phyloP scores from a whole-genome alignment of 2,888 invertebrate genomes.

The Zygogramma bicolorata region DNA sequence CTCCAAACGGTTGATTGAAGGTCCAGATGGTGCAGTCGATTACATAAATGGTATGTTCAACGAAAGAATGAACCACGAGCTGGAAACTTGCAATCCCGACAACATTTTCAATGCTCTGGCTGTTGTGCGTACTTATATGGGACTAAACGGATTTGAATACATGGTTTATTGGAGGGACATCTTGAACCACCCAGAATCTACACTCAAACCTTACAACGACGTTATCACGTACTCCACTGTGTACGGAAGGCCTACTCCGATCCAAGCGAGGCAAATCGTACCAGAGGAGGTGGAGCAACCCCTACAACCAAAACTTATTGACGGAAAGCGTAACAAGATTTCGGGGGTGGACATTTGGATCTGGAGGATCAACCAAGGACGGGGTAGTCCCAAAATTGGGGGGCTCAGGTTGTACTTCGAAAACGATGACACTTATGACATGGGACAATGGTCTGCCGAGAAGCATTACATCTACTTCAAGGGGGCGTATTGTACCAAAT shows the following conservation, averaged over 20 bases:
- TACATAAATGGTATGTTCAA: background rate
- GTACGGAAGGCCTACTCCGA: constrained; percentile 7
- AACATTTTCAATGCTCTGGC: background rate
- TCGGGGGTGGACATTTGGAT: constrained; percentile 14
- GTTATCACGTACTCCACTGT: constrained; percentile 19
- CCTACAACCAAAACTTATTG: constrained; percentile 4
- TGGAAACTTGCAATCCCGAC: background rate
- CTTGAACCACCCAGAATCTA: background rate
- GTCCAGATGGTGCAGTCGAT: background rate
- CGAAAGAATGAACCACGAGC: background rate
- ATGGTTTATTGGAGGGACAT: background rate
- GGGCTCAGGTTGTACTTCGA: constrained; percentile 13
- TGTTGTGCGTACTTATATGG: background rate
- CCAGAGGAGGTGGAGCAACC: background rate
- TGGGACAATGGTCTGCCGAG: background rate
- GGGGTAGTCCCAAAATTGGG: background rate
- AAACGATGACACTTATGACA: constrained; percentile 1
- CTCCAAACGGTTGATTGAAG: background rate
- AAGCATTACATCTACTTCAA: constrained; percentile 1
- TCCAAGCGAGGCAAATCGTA: background rate
- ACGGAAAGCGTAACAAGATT: constrained; percentile 11
- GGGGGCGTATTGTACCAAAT: background rate
- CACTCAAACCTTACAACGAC: background rate
- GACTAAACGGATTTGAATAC: background rate
- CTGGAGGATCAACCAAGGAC: background rate